phyloP scores from a whole-genome alignment of 2,888 invertebrate genomes.

The Lysandra coridon region DNA sequence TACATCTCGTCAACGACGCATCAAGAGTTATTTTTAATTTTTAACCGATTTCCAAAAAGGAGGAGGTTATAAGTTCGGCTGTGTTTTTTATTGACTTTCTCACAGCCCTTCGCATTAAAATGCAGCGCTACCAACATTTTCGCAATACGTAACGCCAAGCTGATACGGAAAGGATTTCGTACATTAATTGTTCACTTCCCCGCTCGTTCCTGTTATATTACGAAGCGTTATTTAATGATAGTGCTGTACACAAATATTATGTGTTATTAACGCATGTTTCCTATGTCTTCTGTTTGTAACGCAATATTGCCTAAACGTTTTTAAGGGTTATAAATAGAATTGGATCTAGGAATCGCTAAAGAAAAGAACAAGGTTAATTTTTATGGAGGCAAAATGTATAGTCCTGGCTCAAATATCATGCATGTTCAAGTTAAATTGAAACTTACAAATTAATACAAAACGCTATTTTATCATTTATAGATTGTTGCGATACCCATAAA shows the following conservation, averaged over 20 bases:
- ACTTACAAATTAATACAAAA: too few relatives aligned
- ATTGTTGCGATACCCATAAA: too few relatives aligned
- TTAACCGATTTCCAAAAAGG: too few relatives aligned
- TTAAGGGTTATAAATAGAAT: neutral
- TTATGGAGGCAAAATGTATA: neutral
- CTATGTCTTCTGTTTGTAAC: neutral
- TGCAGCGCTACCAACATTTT: slow-evolving; percentile 20
- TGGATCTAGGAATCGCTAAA: neutral
- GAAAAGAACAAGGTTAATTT: neutral
- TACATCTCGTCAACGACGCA: too few relatives aligned
- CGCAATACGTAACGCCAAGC: slow-evolving; percentile 28
- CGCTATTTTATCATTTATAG: too few relatives aligned
- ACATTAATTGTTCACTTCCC: slow-evolving; percentile 29
- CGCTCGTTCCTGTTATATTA: slow-evolving; percentile 32
- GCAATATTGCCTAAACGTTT: neutral
- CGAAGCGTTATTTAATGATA: slow-evolving; percentile 34
- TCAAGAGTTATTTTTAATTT: neutral
- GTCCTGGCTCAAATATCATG: neutral
- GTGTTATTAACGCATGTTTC: slow-evolving; percentile 2
- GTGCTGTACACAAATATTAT: slow-evolving; percentile 5
- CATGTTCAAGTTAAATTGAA: too few relatives aligned
- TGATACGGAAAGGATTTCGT: slow-evolving; percentile 31
- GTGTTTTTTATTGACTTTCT: neutral
- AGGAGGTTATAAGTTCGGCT: too few relatives aligned
- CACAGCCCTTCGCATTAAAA: neutral